A percentile compares a stretch with the other conserved stretches of the same genome.
Evolutionary conservation across 2,888 invertebrate species (phyloP).

Genomic region (Stegophylla sp.): DNA sequence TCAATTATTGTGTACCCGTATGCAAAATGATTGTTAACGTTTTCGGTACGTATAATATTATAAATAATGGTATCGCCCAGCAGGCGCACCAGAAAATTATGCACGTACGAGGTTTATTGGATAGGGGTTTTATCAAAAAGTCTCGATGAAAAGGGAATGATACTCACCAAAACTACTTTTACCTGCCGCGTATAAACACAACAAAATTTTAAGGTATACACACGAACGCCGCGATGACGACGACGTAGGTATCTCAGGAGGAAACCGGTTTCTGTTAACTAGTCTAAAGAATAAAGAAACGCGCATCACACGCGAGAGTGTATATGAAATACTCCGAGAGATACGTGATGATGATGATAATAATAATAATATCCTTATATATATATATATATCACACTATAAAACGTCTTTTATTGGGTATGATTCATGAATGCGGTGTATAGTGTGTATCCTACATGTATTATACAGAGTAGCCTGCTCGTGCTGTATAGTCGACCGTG

Average conservation of each 20-base stretch:
- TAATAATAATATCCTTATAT: neutral
- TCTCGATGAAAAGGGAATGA: conserved; percentile 1
- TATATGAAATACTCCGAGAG: neutral
- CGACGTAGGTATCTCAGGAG: neutral
- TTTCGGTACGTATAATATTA: too few relatives aligned
- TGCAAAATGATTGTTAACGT: too few relatives aligned
- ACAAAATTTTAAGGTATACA: neutral
- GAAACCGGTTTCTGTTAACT: conserved; percentile 53
- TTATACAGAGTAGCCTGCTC: neutral
- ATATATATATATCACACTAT: neutral
- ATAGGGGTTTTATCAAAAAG: neutral
- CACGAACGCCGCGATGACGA: neutral
- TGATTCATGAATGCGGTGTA: conserved; percentile 17
- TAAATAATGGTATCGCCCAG: too few relatives aligned
- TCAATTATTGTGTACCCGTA: too few relatives aligned
- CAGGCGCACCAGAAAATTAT: too few relatives aligned
- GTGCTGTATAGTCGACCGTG: conserved; percentile 50
- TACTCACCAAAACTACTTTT: conserved; percentile 5
- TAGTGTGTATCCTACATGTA: too few relatives aligned
- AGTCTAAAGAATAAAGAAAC: conserved; percentile 48
- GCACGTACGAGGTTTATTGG: too few relatives aligned
- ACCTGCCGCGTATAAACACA: neutral
- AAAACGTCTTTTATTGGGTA: neutral
- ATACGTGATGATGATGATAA: conserved; percentile 17
- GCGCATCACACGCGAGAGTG: conserved; percentile 8